These are phyloP conservation scores for Zosterops japonicus DNA, from an alignment of 2,113 vertebrate species.

Conservation along the genomic window DNA sequence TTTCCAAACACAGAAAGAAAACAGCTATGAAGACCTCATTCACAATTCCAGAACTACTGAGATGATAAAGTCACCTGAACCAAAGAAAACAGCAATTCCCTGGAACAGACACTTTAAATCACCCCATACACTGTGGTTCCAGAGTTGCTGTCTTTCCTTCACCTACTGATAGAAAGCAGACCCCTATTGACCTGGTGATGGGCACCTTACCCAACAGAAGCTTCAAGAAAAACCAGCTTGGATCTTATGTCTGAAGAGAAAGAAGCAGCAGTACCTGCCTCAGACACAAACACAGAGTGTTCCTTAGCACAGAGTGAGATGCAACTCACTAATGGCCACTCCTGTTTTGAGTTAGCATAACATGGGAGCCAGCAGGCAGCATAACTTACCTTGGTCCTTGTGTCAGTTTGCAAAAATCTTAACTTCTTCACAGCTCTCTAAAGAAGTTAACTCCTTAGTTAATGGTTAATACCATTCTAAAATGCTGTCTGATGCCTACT, in stretches of 20 bases:
- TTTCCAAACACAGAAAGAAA: background rate
- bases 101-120: background rate
- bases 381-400: background rate
- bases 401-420: background rate
- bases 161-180: background rate
- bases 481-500: background rate
- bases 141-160: background rate
- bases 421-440: background rate
- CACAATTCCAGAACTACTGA: background rate
- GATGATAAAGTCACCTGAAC: background rate
- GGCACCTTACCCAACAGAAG: background rate
- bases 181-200: rapidly evolving
- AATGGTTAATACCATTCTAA: background rate
- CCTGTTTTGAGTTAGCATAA: background rate
- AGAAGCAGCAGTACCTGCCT: background rate
- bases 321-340: background rate
- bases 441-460: background rate
- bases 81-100: background rate
- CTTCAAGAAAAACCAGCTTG: background rate
- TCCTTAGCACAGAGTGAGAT: background rate
- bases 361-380: background rate
- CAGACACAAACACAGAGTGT: too few relatives aligned
- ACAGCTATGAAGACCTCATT: background rate
- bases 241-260: background rate
- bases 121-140: background rate